Percentiles rank a stretch among this genome's conserved stretches.
These are phyloP conservation scores for Protonibea diacanthus DNA, from an alignment of 2,797 vertebrate species.

Conservation along the genomic window DNA sequence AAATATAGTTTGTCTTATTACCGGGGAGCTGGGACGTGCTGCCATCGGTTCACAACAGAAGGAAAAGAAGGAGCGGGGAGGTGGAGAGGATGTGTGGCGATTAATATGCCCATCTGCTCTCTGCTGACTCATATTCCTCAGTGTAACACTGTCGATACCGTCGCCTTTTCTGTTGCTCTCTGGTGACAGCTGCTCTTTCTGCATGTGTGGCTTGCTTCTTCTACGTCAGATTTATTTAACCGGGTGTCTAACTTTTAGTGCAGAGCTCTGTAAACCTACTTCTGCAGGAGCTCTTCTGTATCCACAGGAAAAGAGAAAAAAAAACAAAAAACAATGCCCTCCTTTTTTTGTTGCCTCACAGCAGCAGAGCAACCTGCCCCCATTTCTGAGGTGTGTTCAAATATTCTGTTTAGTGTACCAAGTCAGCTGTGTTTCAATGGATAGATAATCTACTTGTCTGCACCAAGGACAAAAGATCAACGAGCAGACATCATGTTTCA, in stretches of 20 bases:
- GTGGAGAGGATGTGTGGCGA: conserved; percentile 32
- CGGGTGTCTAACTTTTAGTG: conserved; percentile 9
- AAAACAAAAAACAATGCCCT: conserved; percentile 62
- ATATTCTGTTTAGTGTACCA: conserved; percentile 62
- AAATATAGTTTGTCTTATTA: conserved; percentile 64
- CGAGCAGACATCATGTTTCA: background rate
- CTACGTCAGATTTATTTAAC: conserved; percentile 38
- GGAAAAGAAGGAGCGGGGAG: conserved; percentile 16
- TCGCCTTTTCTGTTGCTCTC: conserved; percentile 36
- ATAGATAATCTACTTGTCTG: conserved; percentile 38
- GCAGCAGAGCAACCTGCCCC: conserved; percentile 63
- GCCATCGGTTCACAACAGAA: conserved; percentile 24
- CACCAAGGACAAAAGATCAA: conserved; percentile 12
- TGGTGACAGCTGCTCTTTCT: conserved; percentile 31
- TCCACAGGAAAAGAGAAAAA: conserved; percentile 48
- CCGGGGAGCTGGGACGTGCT: conserved; percentile 26
- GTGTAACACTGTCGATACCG: conserved; percentile 31
- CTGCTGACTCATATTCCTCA: conserved; percentile 65
- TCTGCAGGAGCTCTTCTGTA: conserved; percentile 41
- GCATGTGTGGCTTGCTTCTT: conserved; percentile 2
- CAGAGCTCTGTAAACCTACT: conserved; percentile 44
- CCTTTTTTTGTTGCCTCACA: conserved; percentile 67
- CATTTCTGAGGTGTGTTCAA: conserved; percentile 65
- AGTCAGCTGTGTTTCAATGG: conserved; percentile 21
- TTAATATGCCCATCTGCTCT: conserved; percentile 55